phyloP scores from a whole-genome alignment of 1,140 invertebrate genomes.

The Anthonomus grandis region DNA sequence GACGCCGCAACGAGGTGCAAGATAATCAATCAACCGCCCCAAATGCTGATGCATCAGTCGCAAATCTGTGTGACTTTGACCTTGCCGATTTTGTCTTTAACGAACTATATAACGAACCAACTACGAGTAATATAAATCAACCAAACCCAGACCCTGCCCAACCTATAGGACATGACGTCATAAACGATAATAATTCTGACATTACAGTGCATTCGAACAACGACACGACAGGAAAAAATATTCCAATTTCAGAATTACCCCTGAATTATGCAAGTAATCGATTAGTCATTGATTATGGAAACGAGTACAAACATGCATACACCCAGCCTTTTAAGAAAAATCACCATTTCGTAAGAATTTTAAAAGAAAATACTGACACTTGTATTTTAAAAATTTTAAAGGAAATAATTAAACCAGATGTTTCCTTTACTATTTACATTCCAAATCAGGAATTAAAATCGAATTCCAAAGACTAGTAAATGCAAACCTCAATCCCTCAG shows the following conservation, averaged over 20 bases:
- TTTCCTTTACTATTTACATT: conserved; percentile 12
- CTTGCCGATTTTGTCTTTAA: neutral
- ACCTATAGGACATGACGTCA: too few species aligned
- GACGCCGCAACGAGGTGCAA: neutral
- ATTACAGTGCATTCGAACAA: conserved; percentile 9
- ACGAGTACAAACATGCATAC: neutral
- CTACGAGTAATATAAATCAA: too few species aligned
- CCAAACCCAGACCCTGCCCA: too few species aligned
- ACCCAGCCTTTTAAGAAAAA: conserved; percentile 10
- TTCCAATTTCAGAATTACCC: conserved; percentile 12
- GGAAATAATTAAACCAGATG: conserved; percentile 11
- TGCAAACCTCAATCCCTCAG: neutral
- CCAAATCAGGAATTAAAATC: conserved; percentile 5
- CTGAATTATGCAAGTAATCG: conserved; percentile 8
- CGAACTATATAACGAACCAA: neutral
- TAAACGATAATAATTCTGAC: conserved; percentile 11
- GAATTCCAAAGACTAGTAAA: conserved; percentile 13
- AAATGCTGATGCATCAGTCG: neutral
- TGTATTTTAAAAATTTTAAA: neutral
- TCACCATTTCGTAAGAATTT: conserved; percentile 10
- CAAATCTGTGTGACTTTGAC: conserved; percentile 9
- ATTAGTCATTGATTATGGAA: conserved; percentile 11
- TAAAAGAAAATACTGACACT: neutral
- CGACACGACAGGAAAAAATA: conserved; percentile 4
- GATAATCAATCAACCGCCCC: conserved; percentile 32